Evolutionary conservation across 2,113 vertebrate genomes (phyloP), one percentile per base, ranked within the genome.

Genomic region (Pteropus alecto): DNA sequence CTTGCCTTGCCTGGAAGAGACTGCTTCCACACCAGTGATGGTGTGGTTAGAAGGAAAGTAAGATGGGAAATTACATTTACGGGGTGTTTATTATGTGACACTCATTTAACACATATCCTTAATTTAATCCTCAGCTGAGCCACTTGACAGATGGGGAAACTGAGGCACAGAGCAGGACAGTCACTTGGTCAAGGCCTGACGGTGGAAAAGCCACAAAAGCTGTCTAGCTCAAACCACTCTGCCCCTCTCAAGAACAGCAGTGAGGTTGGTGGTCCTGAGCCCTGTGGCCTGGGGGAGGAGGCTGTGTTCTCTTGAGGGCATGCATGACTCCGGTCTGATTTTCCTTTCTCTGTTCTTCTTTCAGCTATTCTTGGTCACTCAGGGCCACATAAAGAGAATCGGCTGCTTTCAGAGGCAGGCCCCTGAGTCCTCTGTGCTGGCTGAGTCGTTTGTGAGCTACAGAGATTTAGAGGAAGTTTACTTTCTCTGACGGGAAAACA

Each of bases 331-430:
- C 33, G 56, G 15, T 82, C 51, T 90, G 41, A 12, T 91, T 88
- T 43, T 87, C 26, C 63, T 79, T 94, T 96, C 65, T 87, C 41
- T 96, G 43, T 94, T 97, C 35, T 86, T 61, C 63, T 95, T 83
- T 19, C 6, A 33, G 30, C 54, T 51, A 43, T 67, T 33, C n/a
- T 83, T 68, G 10, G 67, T 95, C 61, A 7, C 43, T 73, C 28
- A 19, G 58, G 19, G 33, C 41, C 61, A 83, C 0, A 0, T 58
- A 65, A 65, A 74, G 38, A 95, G 67, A 91, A 68, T 5, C 1
- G 0, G 22, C 61, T 56, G 56, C 51, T 82, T 78, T 73, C 33
- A 41, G 81, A 89, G 77, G 73, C 54, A 88, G 73, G 43, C 19
- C 33, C 38, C 60, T n/a, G 7, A 18, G 48, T 28, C 18, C 77